These are phyloP conservation scores for Thera obeliscata DNA, from an alignment of 2,888 invertebrate genomes.

Conservation along the genomic window DNA sequence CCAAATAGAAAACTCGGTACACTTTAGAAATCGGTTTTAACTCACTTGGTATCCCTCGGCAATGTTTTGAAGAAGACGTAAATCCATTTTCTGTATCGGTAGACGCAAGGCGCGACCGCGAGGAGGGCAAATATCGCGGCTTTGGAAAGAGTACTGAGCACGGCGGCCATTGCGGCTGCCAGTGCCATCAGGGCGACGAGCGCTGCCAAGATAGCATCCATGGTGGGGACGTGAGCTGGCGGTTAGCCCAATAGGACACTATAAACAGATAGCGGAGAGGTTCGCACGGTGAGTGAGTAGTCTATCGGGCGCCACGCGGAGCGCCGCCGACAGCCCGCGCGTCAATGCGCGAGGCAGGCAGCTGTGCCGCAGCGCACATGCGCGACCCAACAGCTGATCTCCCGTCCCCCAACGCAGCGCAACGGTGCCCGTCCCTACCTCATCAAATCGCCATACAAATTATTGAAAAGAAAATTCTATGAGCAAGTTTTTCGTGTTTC, in stretches of 20 bases:
- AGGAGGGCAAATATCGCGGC: constrained; percentile 89
- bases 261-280: constrained; percentile 48
- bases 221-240: constrained; percentile 61
- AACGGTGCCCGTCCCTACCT: constrained; percentile 41
- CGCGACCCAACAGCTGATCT: constrained; percentile 79
- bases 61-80: constrained; percentile 87
- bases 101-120: constrained; percentile 81
- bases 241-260: constrained; percentile 74
- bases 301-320: constrained; percentile 41
- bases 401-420: constrained; percentile 52
- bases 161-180: constrained; percentile 83
- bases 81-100: constrained; percentile 83
- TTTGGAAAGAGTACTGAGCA: constrained; percentile 86
- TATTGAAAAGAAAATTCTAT: constrained; percentile 18
- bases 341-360: constrained; percentile 55
- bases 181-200: constrained; percentile 81
- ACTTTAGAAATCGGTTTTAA: constrained; percentile 39
- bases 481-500: constrained; percentile 8
- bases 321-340: constrained; percentile 50
- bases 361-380: constrained; percentile 65
- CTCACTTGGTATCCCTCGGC: constrained; percentile 88
- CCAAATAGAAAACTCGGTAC: neutral
- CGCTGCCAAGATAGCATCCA: constrained; percentile 82
- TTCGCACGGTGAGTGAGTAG: constrained; percentile 40
- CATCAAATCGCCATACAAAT: constrained; percentile 41